These are phyloP conservation scores for Gymnoscopelus braueri DNA, from an alignment of 2,797 vertebrate genomes.

Conservation along the genomic window DNA sequence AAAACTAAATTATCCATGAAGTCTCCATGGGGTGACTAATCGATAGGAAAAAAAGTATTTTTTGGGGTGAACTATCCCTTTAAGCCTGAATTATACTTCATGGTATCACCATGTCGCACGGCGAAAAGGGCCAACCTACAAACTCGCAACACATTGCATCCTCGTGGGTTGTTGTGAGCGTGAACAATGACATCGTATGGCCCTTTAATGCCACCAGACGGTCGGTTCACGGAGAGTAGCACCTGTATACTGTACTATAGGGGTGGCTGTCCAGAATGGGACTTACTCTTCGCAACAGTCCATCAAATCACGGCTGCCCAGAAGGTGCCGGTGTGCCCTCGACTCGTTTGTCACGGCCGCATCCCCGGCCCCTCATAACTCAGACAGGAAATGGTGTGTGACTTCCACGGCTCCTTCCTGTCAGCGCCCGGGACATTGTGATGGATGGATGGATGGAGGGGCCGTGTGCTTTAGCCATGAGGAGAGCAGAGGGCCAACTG, in stretches of 20 bases:
- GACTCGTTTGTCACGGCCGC: slow-evolving; percentile 27
- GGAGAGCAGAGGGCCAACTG: slow-evolving; percentile 27
- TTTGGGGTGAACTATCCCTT: too few species aligned
- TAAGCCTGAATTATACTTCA: too few species aligned
- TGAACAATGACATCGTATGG: too few species aligned
- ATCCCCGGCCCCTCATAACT: slow-evolving; percentile 52
- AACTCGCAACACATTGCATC: too few species aligned
- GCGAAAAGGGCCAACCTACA: too few species aligned
- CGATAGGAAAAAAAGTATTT: too few species aligned
- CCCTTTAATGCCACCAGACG: too few species aligned
- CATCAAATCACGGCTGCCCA: not conserved
- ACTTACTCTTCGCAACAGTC: not conserved
- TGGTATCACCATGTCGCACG: too few species aligned
- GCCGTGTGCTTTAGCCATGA: slow-evolving; percentile 37
- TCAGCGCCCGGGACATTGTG: slow-evolving; percentile 54
- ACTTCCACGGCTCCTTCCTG: slow-evolving; percentile 49
- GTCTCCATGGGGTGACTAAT: too few species aligned
- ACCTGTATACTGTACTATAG: not conserved
- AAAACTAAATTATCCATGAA: too few species aligned
- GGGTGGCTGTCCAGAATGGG: too few species aligned
- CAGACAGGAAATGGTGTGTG: slow-evolving; percentile 53
- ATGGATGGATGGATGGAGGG: slow-evolving; percentile 53
- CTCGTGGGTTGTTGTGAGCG: too few species aligned
- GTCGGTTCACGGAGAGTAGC: not conserved
- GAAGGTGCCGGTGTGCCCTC: not conserved